Conservation (phyloP, 2,113 vertebrate species). For the Chionodraco myersi region DNA sequence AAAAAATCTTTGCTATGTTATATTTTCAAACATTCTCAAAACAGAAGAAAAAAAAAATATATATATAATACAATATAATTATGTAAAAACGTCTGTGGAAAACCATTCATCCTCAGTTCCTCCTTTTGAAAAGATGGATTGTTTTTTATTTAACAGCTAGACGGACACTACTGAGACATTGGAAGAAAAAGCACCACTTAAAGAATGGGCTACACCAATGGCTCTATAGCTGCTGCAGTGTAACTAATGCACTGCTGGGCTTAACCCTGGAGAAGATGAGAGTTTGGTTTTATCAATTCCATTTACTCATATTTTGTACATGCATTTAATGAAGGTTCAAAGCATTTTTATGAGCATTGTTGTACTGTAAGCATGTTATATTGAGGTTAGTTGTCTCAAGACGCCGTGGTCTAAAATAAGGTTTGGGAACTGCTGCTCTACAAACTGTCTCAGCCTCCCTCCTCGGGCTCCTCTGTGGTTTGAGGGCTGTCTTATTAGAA, state of each 20-base stretch:
- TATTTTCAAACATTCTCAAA: no score
- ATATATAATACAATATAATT: no score
- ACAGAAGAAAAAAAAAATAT: no score
- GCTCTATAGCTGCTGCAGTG: not conserved
- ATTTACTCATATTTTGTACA: no score
- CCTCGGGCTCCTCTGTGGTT: conserved; percentile 11
- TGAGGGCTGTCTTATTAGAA: conserved; percentile 39
- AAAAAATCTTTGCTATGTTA: no score
- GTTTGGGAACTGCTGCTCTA: not conserved
- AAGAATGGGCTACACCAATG: not conserved
- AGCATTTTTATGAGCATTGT: not conserved
- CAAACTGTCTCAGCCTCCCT: conserved; percentile 22
- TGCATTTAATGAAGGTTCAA: not conserved
- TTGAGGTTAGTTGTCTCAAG: not conserved
- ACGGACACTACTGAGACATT: not conserved
- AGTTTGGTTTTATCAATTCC: no score
- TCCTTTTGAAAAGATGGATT: not conserved
- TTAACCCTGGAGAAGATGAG: no score
- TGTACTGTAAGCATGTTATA: not conserved
- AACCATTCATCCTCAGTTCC: not conserved
- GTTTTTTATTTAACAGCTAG: not conserved
- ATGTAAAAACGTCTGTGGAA: not conserved
- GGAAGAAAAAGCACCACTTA: not conserved
- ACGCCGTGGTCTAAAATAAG: not conserved
- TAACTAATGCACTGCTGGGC: no score